Evolutionary conservation across 2,888 invertebrate genomes (phyloP).

Genomic region (Lagria hirta): DNA sequence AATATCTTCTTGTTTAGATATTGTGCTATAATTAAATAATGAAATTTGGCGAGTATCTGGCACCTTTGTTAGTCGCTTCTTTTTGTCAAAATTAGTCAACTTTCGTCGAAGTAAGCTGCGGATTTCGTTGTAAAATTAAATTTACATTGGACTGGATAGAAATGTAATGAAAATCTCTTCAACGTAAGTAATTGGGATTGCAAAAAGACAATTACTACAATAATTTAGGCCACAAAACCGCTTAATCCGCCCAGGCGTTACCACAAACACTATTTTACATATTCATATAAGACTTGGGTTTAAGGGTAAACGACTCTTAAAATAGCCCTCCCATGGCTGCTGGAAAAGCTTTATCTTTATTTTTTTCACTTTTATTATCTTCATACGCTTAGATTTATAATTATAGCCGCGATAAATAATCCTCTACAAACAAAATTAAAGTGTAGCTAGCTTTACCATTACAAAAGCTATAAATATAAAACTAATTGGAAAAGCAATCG

Average conservation of each 20-base stretch:
- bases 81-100: conserved; percentile 5
- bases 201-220: conserved; percentile 26
- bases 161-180: too few relatives aligned
- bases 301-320: conserved; percentile 6
- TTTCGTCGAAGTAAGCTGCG: conserved; percentile 2
- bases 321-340: too few relatives aligned
- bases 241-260: conserved; percentile 22
- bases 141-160: conserved; percentile 2
- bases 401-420: too few relatives aligned
- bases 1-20: conserved; percentile 1
- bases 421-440: too few relatives aligned
- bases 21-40: conserved; percentile 9
- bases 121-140: conserved; percentile 3
- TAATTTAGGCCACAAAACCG: conserved; percentile 25
- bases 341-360: too few relatives aligned
- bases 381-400: too few relatives aligned
- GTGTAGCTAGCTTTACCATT: too few relatives aligned
- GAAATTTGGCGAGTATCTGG: conserved; percentile 3
- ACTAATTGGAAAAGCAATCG: too few relatives aligned
- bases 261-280: conserved; percentile 27
- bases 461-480: too few relatives aligned
- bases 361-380: too few relatives aligned
- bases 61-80: conserved; percentile 2
- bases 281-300: conserved; percentile 25
- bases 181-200: conserved; percentile 10